Conservation (phyloP, 64 coral and sea anemone genomes). For the Stichodactyla helianthus region DNA sequence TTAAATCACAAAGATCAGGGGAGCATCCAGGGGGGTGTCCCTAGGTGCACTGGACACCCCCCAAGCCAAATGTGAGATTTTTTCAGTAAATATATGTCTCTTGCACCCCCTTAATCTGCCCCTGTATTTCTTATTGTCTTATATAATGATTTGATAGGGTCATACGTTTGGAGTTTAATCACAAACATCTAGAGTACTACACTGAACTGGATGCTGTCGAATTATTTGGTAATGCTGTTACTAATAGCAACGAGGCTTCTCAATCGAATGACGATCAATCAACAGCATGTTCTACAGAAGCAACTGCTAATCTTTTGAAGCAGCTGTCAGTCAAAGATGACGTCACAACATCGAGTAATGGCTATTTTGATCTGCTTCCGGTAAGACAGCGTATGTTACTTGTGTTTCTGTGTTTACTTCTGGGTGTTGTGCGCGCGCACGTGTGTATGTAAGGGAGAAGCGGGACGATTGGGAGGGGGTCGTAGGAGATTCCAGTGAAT, state of each 20-base stretch:
- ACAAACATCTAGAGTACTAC: constrained; percentile 86
- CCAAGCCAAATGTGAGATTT: too few relatives aligned
- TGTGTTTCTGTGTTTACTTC: background rate
- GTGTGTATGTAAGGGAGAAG: too few relatives aligned
- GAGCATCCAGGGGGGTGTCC: too few relatives aligned
- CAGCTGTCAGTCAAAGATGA: constrained; percentile 32
- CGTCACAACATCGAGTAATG: constrained; percentile 32
- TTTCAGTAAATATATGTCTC: too few relatives aligned
- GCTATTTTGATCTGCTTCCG: constrained; percentile 83
- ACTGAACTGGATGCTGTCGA: constrained; percentile 94
- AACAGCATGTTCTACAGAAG: background rate
- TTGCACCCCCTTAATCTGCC: too few relatives aligned
- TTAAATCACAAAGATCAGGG: too few relatives aligned
- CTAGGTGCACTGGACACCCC: too few relatives aligned
- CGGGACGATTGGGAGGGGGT: too few relatives aligned
- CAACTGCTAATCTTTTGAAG: constrained; percentile 32
- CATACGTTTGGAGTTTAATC: constrained; percentile 90
- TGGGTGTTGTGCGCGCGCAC: background rate
- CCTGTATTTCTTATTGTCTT: background rate
- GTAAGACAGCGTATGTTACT: constrained; percentile 16
- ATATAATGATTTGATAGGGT: constrained; percentile 31
- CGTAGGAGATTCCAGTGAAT: too few relatives aligned
- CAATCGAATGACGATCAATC: background rate
- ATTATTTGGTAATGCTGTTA: constrained; percentile 48
- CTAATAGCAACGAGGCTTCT: background rate